Conservation (phyloP, 2,113 vertebrate species). For the Corythaixoides concolor region DNA sequence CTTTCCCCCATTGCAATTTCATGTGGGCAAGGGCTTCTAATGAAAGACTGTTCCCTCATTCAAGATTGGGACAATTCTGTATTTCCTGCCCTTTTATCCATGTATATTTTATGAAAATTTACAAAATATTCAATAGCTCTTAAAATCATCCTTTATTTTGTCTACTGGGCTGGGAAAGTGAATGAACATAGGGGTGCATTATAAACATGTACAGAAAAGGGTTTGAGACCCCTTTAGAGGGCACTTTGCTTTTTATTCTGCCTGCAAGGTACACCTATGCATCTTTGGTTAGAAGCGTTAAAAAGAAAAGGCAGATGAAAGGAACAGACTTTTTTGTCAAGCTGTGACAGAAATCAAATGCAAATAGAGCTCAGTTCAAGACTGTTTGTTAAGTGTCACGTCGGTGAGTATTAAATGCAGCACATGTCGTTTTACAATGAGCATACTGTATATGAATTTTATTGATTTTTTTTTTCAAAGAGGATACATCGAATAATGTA, state of each 20-base stretch:
- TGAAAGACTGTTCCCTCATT: neutral
- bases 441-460: constrained; percentile 67
- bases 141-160: neutral
- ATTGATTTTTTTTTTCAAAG: constrained; percentile 73
- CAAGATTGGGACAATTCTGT: neutral
- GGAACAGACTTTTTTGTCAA: constrained; percentile 64
- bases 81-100: neutral
- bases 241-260: constrained; percentile 50
- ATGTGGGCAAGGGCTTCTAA: neutral
- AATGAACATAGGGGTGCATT: constrained; percentile 20
- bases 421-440: constrained; percentile 68
- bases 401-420: constrained; percentile 70
- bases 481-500: constrained; percentile 62
- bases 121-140: constrained; percentile 1
- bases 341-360: constrained; percentile 74
- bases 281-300: constrained; percentile 59
- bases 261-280: constrained; percentile 38
- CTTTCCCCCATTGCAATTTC: neutral
- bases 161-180: neutral
- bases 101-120: constrained; percentile 2
- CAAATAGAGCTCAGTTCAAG: constrained; percentile 75
- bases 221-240: constrained; percentile 45
- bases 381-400: constrained; percentile 73
- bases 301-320: constrained; percentile 72
- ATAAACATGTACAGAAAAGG: constrained; percentile 6